These are phyloP conservation scores for Anomalospiza imberbis DNA, from an alignment of 2,797 vertebrate species.

Conservation along the genomic window DNA sequence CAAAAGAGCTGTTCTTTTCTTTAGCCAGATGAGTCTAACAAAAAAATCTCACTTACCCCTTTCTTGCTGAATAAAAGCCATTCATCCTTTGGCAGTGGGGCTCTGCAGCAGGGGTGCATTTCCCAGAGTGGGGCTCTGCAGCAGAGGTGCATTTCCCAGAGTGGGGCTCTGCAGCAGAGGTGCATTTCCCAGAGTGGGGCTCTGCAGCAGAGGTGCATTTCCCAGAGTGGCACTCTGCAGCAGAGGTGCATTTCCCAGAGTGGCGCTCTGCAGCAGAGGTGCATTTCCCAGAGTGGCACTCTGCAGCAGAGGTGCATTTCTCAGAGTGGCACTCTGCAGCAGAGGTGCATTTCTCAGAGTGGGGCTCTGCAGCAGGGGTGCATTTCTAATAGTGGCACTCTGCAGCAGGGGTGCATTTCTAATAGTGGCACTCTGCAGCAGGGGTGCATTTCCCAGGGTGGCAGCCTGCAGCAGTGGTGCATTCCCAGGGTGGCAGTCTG, in stretches of 20 bases:
- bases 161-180: neutral
- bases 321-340: neutral
- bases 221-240: neutral
- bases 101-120: fast-evolving
- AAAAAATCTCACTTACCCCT: neutral
- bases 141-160: fast-evolving
- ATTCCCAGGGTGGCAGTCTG: neutral
- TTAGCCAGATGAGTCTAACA: neutral
- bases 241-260: too few species aligned
- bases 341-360: fast-evolving
- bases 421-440: neutral
- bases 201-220: fast-evolving
- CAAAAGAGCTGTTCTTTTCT: neutral
- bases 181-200: fast-evolving
- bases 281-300: neutral
- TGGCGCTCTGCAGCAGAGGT: fast-evolving
- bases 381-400: neutral
- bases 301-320: fast-evolving
- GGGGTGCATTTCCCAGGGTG: fast-evolving
- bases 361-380: fast-evolving
- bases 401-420: neutral
- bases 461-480: fast-evolving
- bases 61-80: neutral
- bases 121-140: neutral
- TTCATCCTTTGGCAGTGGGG: neutral